Conservation (phyloP, 1,140 invertebrate genomes). For the Brevipalpus yothersi region DNA sequence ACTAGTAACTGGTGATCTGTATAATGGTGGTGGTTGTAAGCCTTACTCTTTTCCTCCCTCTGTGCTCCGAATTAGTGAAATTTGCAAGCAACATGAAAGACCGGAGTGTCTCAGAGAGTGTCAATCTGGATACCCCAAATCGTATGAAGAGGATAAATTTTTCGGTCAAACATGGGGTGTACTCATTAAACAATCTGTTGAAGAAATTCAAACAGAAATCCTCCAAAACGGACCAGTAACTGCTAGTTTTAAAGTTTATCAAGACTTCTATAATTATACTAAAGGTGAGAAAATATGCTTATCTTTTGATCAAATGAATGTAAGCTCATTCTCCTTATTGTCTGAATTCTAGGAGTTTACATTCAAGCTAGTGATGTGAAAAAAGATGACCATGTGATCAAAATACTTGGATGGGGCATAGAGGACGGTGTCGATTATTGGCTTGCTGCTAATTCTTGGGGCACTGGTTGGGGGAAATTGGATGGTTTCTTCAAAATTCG, state of each 20-base stretch:
- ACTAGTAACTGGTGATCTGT: slow-evolving; percentile 58
- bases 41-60: slow-evolving; percentile 61
- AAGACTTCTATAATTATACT: slow-evolving; percentile 64
- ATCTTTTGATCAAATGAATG: not conserved
- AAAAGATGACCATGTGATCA: slow-evolving; percentile 6
- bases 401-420: slow-evolving; percentile 7
- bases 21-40: slow-evolving; percentile 38
- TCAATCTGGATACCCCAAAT: slow-evolving; percentile 26
- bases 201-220: slow-evolving; percentile 57
- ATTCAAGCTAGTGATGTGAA: not conserved
- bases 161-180: slow-evolving; percentile 33
- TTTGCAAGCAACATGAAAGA: too few relatives aligned
- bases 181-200: slow-evolving; percentile 38
- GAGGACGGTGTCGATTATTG: slow-evolving; percentile 2
- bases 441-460: slow-evolving; percentile 21
- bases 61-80: slow-evolving; percentile 36
- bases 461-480: slow-evolving; percentile 18
- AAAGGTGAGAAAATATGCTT: slow-evolving; percentile 25
- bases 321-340: not conserved
- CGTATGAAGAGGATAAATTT: slow-evolving; percentile 50
- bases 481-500: not conserved
- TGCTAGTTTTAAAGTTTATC: slow-evolving; percentile 65
- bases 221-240: slow-evolving; percentile 75
- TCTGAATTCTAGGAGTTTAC: not conserved
- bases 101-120: slow-evolving; percentile 50